Percentiles rank a stretch among this genome's conserved stretches.
Conservation (phyloP, 2,888 invertebrate genomes). For the Chymomyza fuscimana region DNA sequence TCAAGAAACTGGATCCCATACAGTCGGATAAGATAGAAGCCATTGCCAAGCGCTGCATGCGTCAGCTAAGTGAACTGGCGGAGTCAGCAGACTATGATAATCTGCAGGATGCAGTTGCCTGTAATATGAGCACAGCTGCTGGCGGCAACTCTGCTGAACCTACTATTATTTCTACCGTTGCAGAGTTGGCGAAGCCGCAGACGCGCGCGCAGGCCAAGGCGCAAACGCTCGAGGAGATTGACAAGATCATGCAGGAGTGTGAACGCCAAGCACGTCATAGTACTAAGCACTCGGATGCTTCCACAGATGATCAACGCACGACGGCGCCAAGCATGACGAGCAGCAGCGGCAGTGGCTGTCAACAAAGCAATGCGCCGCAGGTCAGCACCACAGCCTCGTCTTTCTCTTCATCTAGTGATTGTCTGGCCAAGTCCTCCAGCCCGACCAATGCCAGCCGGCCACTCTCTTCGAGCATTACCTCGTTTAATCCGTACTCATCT, state of each 20-base stretch:
- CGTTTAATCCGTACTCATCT: slow-evolving; percentile 79
- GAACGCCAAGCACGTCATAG: slow-evolving; percentile 69
- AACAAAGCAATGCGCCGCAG: slow-evolving; percentile 38
- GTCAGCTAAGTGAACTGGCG: slow-evolving; percentile 77
- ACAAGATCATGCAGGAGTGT: slow-evolving; percentile 79
- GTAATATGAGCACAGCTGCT: slow-evolving; percentile 55
- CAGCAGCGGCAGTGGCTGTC: slow-evolving; percentile 43
- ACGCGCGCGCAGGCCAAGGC: slow-evolving; percentile 40
- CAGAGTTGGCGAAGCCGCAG: slow-evolving; percentile 59
- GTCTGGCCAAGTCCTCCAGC: slow-evolving; percentile 78
- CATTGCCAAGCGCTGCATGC: slow-evolving; percentile 81
- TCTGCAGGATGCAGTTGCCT: slow-evolving; percentile 55
- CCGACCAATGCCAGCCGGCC: slow-evolving; percentile 73
- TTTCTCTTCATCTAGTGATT: slow-evolving; percentile 78
- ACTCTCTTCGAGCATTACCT: slow-evolving; percentile 79
- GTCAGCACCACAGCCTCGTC: slow-evolving; percentile 73
- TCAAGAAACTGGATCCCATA: slow-evolving; percentile 80
- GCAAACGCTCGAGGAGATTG: slow-evolving; percentile 76
- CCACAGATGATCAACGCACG: slow-evolving; percentile 63
- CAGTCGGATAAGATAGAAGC: slow-evolving; percentile 81
- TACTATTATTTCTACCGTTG: slow-evolving; percentile 76
- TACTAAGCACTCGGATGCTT: slow-evolving; percentile 32
- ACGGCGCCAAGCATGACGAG: slow-evolving; percentile 68
- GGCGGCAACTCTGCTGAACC: slow-evolving; percentile 52
- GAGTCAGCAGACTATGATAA: slow-evolving; percentile 79